Evolutionary conservation across 53 echinoderm and acorn worm species (phyloP).

Genomic region (Glandiceps talaboti): DNA sequence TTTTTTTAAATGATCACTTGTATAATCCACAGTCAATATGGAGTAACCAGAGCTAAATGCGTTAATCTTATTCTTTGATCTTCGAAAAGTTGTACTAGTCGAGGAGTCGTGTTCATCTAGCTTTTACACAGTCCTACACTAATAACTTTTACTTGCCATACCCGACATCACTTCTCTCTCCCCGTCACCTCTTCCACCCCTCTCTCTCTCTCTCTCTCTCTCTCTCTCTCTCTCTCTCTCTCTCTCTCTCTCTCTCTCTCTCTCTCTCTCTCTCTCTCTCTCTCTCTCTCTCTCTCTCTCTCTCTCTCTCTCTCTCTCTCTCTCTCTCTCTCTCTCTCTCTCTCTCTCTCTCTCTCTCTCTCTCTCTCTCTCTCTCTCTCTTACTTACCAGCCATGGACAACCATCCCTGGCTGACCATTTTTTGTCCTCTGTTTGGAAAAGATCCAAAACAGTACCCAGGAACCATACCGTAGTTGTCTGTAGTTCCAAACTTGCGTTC

Average conservation of each 20-base stretch:
- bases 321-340: constrained; percentile 7
- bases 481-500: too few species aligned
- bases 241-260: neutral
- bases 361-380: neutral
- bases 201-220: neutral
- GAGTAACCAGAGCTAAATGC: too few species aligned
- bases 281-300: constrained; percentile 11
- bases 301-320: neutral
- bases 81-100: too few species aligned
- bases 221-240: neutral
- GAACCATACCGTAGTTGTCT: too few species aligned
- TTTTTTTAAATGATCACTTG: too few species aligned
- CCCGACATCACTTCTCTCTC: neutral
- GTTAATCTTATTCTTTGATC: too few species aligned
- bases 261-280: neutral
- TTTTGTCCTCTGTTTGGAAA: neutral
- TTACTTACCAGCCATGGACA: neutral
- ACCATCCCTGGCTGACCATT: neutral
- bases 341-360: constrained; percentile 6
- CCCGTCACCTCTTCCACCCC: neutral
- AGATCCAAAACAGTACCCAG: neutral
- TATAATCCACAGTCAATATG: too few species aligned
- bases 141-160: too few species aligned
- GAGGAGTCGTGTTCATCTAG: too few species aligned
- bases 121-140: too few species aligned